Conservation (phyloP, 2,888 invertebrate species). For the Drosophila peninsularis region DNA sequence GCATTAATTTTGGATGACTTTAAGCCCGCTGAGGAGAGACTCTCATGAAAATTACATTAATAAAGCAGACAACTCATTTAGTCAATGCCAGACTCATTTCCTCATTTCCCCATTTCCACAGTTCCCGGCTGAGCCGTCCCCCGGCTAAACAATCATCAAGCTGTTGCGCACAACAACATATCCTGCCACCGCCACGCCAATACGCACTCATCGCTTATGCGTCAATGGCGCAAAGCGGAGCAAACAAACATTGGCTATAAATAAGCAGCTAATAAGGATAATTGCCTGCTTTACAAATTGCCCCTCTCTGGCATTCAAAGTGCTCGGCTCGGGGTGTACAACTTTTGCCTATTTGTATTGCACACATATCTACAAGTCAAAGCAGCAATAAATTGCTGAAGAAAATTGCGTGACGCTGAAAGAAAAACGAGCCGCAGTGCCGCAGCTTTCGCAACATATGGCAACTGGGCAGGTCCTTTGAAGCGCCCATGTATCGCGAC, state of each 20-base stretch:
- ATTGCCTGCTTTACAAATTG: slow-evolving; percentile 79
- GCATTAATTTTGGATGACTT: slow-evolving; percentile 67
- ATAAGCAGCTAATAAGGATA: slow-evolving; percentile 80
- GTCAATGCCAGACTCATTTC: slow-evolving; percentile 33
- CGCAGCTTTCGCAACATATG: slow-evolving; percentile 58
- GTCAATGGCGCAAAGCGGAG: slow-evolving; percentile 55
- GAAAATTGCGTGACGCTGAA: slow-evolving; percentile 64
- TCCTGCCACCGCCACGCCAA: background rate
- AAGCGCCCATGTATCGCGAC: slow-evolving; percentile 31
- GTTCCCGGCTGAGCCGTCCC: slow-evolving; percentile 15
- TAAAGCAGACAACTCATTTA: slow-evolving; percentile 51
- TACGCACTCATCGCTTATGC: slow-evolving; percentile 52
- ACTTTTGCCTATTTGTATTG: slow-evolving; percentile 25
- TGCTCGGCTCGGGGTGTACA: no score
- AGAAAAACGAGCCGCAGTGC: slow-evolving; percentile 49
- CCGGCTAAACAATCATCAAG: slow-evolving; percentile 6
- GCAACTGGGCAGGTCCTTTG: slow-evolving; percentile 62
- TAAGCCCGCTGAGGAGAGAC: slow-evolving; percentile 28
- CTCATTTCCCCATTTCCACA: slow-evolving; percentile 24
- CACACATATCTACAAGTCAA: slow-evolving; percentile 67
- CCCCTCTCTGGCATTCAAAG: slow-evolving; percentile 44
- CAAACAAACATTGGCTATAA: slow-evolving; percentile 75
- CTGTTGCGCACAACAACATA: slow-evolving; percentile 33
- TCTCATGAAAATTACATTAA: slow-evolving; percentile 51
- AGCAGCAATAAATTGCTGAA: slow-evolving; percentile 75